Evolutionary conservation across 2,113 vertebrate genomes (phyloP).

Genomic region (Indri indri): DNA sequence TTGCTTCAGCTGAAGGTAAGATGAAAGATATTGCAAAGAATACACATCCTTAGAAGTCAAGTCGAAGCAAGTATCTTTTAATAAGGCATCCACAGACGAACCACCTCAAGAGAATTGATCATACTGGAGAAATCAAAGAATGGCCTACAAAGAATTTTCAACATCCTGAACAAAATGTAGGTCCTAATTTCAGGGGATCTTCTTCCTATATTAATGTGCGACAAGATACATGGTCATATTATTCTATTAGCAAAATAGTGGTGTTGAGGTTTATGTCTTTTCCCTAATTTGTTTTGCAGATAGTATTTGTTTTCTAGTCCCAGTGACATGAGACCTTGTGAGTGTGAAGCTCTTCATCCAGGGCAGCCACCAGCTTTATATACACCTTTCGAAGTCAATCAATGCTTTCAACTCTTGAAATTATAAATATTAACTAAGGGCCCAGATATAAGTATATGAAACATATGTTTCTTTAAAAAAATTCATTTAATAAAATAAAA

Average conservation of each 20-base stretch:
- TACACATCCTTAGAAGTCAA: not conserved
- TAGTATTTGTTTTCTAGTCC: not conserved
- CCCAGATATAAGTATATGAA: not conserved
- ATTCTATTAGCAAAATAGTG: not conserved
- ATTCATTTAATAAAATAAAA: not conserved
- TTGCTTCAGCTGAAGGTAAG: not conserved
- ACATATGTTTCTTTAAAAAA: not conserved
- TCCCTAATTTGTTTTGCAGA: not conserved
- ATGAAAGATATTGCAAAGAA: not conserved
- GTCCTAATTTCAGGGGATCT: not conserved
- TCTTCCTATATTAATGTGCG: not conserved
- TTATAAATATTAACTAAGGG: not conserved
- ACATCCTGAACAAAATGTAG: not conserved
- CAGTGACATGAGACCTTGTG: not conserved
- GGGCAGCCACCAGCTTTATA: not conserved
- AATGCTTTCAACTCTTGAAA: not conserved
- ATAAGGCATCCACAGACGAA: not conserved
- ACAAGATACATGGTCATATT: not conserved
- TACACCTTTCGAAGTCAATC: not conserved
- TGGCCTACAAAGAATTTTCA: not conserved
- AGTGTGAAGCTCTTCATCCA: not conserved
- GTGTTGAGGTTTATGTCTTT: not conserved
- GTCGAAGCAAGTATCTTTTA: not conserved
- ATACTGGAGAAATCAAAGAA: not conserved
- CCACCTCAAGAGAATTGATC: not conserved